phyloP scores from a whole-genome alignment of 2,888 invertebrate species.

The Caenorhabditis macrosperma region DNA sequence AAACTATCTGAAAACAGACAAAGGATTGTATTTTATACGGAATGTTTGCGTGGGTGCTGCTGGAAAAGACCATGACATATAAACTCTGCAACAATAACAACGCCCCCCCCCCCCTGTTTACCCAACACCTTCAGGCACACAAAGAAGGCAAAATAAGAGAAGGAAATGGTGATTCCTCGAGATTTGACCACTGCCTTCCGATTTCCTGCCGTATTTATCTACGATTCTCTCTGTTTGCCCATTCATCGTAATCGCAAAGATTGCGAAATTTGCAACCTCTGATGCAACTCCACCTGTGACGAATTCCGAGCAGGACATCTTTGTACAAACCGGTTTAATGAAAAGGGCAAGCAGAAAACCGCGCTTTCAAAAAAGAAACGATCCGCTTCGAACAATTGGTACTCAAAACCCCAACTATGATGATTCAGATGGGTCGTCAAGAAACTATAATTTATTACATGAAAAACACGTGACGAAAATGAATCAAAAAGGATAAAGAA shows the following conservation, averaged over 20 bases:
- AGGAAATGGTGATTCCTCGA: not conserved
- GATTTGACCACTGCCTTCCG: constrained; percentile 13
- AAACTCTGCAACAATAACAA: constrained; percentile 3
- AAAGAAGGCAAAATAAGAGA: not conserved
- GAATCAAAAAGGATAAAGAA: constrained; percentile 2
- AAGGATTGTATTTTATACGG: not conserved
- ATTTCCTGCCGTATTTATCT: constrained; percentile 4
- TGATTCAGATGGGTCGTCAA: constrained; percentile 81
- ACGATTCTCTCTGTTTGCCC: constrained; percentile 14
- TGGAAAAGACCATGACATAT: constrained; percentile 1
- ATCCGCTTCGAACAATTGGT: not conserved
- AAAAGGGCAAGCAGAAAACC: not conserved
- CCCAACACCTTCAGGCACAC: constrained; percentile 10
- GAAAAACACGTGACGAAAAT: constrained; percentile 47
- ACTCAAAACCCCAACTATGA: not conserved
- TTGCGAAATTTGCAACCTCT: constrained; percentile 19
- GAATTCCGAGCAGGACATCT: constrained; percentile 1
- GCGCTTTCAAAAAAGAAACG: too few relatives aligned
- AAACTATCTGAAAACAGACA: not conserved
- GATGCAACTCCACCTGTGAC: constrained; percentile 8
- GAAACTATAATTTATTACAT: constrained; percentile 59
- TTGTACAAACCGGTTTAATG: constrained; percentile 4
- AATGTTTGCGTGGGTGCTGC: constrained; percentile 14
- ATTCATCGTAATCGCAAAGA: constrained; percentile 29
- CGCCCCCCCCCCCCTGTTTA: constrained; percentile 4